Evolutionary conservation across 2,113 vertebrate genomes (phyloP), one percentile per base, ranked within the genome.

Genomic region (Copsychus sechellarum): DNA sequence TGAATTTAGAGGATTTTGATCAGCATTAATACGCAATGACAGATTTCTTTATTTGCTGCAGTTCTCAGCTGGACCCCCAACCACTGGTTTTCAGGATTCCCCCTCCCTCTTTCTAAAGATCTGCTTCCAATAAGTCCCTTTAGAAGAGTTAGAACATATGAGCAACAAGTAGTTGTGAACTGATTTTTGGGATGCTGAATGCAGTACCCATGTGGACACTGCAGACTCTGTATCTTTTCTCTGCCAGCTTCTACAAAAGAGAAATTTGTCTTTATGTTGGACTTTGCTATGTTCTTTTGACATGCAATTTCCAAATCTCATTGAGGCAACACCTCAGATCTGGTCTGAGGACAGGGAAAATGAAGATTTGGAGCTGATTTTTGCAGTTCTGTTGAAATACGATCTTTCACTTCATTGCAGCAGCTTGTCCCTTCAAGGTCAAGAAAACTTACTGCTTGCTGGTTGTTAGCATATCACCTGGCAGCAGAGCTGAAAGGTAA

Each of bases 391-490:
- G 28, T 61, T 65, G 71, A 84, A 88, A 79, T 33, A 47, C 4
- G 29, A 24, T 45, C 92, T 93, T 85, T 88, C 12, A 42, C 67
- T 88, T 93, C 34, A 29, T 85, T 76, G 84, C 88, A 33, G 53
- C 83, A 93, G 73, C 65, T 94, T 90, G 83, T 93, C 64, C 74
- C 56, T 10, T 94, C 96, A 97, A 97, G 94, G 95, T 95, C 95
- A 95, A 12, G 92, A 86, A 81, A 94, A 92, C 93, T 96, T 89
- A 93, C 65, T 74, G 70, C 83, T 92, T 58, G 50, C 88, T 88
- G 89, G 69, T 77, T 96, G 72, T 97, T 96, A 95, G 90, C 95
- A 89, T 97, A 96, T 96, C 95, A 95, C 86, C 91, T 80, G 80
- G 87, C 90, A 94, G 84, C 95, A 88, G 79, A 94, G 76, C 95